A percentile compares a stretch with the other conserved stretches of the same genome.
phyloP scores from a whole-genome alignment of 2,797 vertebrate species.

The Avahi laniger region DNA sequence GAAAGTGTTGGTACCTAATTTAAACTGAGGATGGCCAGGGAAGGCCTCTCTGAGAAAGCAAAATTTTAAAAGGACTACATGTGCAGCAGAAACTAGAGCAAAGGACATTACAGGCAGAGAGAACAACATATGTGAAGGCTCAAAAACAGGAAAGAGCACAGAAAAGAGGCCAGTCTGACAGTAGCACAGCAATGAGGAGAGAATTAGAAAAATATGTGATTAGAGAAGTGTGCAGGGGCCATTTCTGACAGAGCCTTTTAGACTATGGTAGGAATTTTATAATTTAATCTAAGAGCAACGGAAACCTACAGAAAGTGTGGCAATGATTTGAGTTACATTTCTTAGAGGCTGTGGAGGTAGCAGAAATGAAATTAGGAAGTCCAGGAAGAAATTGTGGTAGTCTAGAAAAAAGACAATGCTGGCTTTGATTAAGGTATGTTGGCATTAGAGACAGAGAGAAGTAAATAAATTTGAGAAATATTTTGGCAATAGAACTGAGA shows the following conservation, averaged over 20 bases:
- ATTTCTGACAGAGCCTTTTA: not conserved
- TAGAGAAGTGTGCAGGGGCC: not conserved
- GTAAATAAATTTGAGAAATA: not conserved
- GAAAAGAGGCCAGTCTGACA: not conserved
- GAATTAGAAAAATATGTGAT: not conserved
- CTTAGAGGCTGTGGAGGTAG: not conserved
- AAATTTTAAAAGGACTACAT: not conserved
- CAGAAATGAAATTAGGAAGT: not conserved
- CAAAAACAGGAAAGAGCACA: not conserved
- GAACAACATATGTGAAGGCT: not conserved
- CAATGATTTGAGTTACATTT: not conserved
- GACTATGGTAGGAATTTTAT: not conserved
- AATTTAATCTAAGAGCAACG: conserved; percentile 34
- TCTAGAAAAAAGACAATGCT: not conserved
- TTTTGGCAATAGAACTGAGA: not conserved
- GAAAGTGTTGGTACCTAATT: not conserved
- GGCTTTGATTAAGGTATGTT: not conserved
- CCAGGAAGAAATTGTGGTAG: not conserved
- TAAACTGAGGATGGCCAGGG: not conserved
- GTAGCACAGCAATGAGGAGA: not conserved
- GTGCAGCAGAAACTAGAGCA: not conserved
- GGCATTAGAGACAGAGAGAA: not conserved
- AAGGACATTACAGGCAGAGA: not conserved
- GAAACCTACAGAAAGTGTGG: not conserved
- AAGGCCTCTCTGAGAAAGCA: not conserved